Percentiles rank a stretch among this genome's conserved stretches.
phyloP scores from a whole-genome alignment of 2,888 invertebrate genomes.

The Calliopum simillimum region DNA sequence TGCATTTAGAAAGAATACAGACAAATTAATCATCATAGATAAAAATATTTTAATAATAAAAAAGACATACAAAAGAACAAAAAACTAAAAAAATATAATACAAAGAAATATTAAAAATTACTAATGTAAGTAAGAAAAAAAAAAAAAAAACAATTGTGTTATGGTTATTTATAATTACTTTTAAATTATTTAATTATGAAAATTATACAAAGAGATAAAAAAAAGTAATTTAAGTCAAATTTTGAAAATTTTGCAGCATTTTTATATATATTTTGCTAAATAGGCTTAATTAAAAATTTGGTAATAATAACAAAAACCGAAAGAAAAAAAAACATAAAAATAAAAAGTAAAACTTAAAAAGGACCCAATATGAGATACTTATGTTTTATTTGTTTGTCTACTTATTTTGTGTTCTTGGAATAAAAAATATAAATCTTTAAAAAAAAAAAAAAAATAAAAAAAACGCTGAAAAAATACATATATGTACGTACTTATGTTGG shows the following conservation, averaged over 20 bases:
- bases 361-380: too few species aligned
- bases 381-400: too few species aligned
- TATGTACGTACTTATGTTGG: too few species aligned
- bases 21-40: background rate
- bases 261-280: constrained; percentile 23
- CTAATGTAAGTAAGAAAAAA: too few species aligned
- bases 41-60: constrained; percentile 32
- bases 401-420: too few species aligned
- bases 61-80: constrained; percentile 1
- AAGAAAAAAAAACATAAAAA: background rate
- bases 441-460: too few species aligned
- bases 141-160: constrained; percentile 31
- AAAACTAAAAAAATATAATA: too few species aligned
- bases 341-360: background rate
- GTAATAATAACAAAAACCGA: background rate
- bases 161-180: constrained; percentile 5
- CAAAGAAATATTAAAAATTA: background rate
- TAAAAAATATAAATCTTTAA: too few species aligned
- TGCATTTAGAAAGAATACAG: too few species aligned
- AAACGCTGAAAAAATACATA: too few species aligned
- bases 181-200: constrained; percentile 28
- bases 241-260: constrained; percentile 23
- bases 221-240: background rate
- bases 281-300: background rate
- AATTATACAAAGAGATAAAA: constrained; percentile 30